These are phyloP conservation scores for Osmoderma eremita DNA, from an alignment of 2,888 invertebrate species.

Conservation along the genomic window DNA sequence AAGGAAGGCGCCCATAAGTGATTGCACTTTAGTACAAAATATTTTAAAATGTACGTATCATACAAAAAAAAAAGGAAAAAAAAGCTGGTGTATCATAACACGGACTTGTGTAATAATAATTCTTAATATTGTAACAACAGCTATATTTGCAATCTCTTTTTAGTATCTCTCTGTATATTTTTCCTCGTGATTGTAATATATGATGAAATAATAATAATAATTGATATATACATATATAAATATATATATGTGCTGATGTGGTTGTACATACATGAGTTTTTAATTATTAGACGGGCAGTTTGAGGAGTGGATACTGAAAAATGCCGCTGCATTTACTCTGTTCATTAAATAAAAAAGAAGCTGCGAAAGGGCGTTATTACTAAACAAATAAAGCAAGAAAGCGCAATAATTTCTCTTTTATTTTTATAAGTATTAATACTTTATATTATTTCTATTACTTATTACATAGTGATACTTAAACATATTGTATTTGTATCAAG, in stretches of 20 bases:
- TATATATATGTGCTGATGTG: constrained; percentile 61
- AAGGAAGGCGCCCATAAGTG: constrained; percentile 54
- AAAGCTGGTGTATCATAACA: neutral
- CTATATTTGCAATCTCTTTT: constrained; percentile 62
- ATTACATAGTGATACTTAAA: too few species aligned
- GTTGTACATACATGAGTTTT: constrained; percentile 58
- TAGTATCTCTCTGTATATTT: constrained; percentile 61
- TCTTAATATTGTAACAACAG: constrained; percentile 41
- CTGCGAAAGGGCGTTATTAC: constrained; percentile 37
- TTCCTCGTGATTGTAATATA: constrained; percentile 56
- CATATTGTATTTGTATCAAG: constrained; percentile 22
- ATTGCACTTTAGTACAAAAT: constrained; percentile 63
- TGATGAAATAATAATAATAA: constrained; percentile 21
- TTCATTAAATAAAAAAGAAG: constrained; percentile 39
- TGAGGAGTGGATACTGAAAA: too few species aligned
- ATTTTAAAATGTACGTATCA: constrained; percentile 50
- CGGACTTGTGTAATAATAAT: neutral
- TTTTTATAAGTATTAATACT: neutral
- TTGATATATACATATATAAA: constrained; percentile 52
- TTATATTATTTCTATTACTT: constrained; percentile 2
- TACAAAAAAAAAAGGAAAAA: constrained; percentile 22
- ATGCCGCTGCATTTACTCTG: constrained; percentile 43
- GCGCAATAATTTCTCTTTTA: constrained; percentile 48
- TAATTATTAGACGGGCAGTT: constrained; percentile 43
- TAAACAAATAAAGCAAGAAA: neutral